Base-by-base conservation (phyloP, 2,797 vertebrate genomes). In the Clarias platycephalus region DNA sequence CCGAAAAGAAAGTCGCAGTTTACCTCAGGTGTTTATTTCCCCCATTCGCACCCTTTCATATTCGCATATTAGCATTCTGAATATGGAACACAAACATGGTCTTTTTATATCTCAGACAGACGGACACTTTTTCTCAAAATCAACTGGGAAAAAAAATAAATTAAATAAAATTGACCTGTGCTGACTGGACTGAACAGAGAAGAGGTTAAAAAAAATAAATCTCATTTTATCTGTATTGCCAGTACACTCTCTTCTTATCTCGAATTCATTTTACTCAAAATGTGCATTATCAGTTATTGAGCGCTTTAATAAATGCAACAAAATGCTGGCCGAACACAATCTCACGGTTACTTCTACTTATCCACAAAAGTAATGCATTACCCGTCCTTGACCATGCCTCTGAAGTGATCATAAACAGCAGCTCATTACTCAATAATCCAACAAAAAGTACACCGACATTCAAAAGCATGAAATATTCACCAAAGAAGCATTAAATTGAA, bases 191-290 rank as follows among this genome's bases (percentile, higher is more conserved):
- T 77, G 20, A 76, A 58, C 28, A 77, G 2, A 58, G 44, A 5
- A 34, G 53, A 20, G 22, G n/a, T 63, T 78, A 78, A 63, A 78
- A 40, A 62, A n/a, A n/a, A n/a, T n/a, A n/a, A n/a, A 0, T 64
- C 24, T 12, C 28, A 78, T 63, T 40, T 62, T 24, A 34, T 58
- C 4, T 22, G 57, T 5, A 15, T 37, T 40, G 57, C 15, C 18
- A 77, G 28, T 49, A 44, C 5, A 4, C 71, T 22, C 67, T 22
- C 49, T 75, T 24, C 55, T 60, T 15, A 34, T 77, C 20, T 84
- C 26, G 16, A 84, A 71, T 71, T 26, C 37, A 84, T 80, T 62
- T 63, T 31, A 60, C 64, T 63, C n/a, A 9, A 80, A 63, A 80
- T 62, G 76, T 49, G 70, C 66, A 79, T 49, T 49, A 84, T 58